These are phyloP conservation scores for Sapajus apella DNA, from an alignment of 2,113 vertebrate genomes.

Conservation along the genomic window DNA sequence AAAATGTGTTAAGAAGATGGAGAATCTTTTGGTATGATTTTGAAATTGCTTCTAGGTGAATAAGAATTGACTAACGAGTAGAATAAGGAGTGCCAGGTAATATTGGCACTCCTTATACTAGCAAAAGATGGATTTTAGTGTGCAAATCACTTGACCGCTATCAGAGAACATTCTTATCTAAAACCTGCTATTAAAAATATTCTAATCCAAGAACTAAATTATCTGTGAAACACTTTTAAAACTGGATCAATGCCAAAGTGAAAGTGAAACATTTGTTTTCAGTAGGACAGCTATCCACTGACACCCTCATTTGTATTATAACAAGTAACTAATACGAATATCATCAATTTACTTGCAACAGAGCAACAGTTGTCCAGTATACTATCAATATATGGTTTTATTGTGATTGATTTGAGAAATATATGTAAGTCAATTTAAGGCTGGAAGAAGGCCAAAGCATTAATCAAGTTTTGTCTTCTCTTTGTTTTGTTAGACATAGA, in stretches of 20 bases:
- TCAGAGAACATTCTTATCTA: constrained; percentile 24
- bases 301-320: constrained; percentile 43
- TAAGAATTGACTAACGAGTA: constrained; percentile 17
- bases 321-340: constrained; percentile 1
- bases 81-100: constrained; percentile 14
- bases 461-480: constrained; percentile 59
- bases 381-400: background rate
- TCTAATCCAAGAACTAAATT: background rate
- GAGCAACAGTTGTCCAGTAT: background rate
- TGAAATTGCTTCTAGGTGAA: constrained; percentile 23
- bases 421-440: background rate
- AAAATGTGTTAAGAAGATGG: background rate
- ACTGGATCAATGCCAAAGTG: constrained; percentile 54
- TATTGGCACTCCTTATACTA: background rate
- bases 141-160: constrained; percentile 24
- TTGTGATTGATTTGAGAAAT: constrained; percentile 44
- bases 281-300: constrained; percentile 16
- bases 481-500: background rate
- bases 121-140: background rate
- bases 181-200: background rate
- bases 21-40: background rate
- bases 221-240: constrained; percentile 29
- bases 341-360: background rate
- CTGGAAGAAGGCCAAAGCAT: constrained; percentile 32
- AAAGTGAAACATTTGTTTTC: constrained; percentile 29